These are phyloP conservation scores for Oplegnathus fasciatus DNA, from an alignment of 2,113 vertebrate species.

Conservation along the genomic window DNA sequence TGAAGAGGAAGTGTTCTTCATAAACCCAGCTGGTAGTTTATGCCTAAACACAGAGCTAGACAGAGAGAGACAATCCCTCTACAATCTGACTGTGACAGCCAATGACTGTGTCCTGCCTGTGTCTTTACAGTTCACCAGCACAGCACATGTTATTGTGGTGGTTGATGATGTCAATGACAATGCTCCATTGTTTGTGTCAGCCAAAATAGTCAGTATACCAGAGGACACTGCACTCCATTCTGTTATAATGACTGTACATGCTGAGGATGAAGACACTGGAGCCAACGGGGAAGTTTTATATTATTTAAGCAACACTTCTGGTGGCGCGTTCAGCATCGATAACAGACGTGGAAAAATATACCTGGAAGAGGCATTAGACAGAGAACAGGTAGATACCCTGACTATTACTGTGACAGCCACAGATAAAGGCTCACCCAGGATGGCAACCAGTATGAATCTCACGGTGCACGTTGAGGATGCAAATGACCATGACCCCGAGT, in stretches of 20 bases:
- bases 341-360: slow-evolving; percentile 74
- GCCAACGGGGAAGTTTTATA: slow-evolving; percentile 79
- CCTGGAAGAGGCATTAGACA: slow-evolving; percentile 78
- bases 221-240: slow-evolving; percentile 77
- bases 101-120: slow-evolving; percentile 70
- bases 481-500: slow-evolving; percentile 83
- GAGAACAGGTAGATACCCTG: slow-evolving; percentile 75
- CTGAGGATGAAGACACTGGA: slow-evolving; percentile 79
- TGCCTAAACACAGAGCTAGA: slow-evolving; percentile 79
- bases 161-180: slow-evolving; percentile 85
- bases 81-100: slow-evolving; percentile 80
- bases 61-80: slow-evolving; percentile 75
- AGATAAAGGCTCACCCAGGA: slow-evolving; percentile 77
- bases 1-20: slow-evolving; percentile 67
- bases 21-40: slow-evolving; percentile 68
- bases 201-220: slow-evolving; percentile 56
- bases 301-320: slow-evolving; percentile 66
- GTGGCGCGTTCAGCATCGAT: slow-evolving; percentile 73
- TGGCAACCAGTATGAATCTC: slow-evolving; percentile 71
- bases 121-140: slow-evolving; percentile 74
- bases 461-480: slow-evolving; percentile 78
- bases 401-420: slow-evolving; percentile 71
- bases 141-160: slow-evolving; percentile 59
- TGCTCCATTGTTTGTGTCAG: slow-evolving; percentile 76
- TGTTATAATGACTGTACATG: slow-evolving; percentile 74